Base-by-base conservation (phyloP, 2,113 vertebrate genomes). In the Eurypyga helias region DNA sequence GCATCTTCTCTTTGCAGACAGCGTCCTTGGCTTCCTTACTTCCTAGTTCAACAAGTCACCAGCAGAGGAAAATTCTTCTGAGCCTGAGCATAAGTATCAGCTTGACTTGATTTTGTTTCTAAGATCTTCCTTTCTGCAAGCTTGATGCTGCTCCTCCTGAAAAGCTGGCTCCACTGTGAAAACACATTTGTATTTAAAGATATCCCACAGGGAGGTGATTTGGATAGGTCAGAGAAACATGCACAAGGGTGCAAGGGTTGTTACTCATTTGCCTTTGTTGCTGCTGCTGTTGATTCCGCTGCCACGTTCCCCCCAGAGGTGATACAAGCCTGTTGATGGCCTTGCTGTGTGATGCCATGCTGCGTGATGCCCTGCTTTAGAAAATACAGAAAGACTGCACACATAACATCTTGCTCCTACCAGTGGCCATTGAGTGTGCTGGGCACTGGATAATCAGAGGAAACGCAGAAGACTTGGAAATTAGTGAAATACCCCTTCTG, bases 281-380 rank as follows among this genome's bases (percentile, higher is more conserved):
- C 33, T 80, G 11, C 26, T 69, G 60, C 29, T 69, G 3, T 33
- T 71, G 62, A 64, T 54, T 31, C 1, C 4, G 17, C 8, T 69
- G 45, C 25, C 24, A 29, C 0, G 0, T 33, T 41, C 21, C 28
- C 5, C 54, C 3, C 24, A 54, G 26, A 80, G 36, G 17, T 66
- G 67, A 36, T 11, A 33, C 51, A 57, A 73, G 19, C 8, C 49
- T 61, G 28, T 13, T 80, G 62, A 9, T 38, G 83, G n/a, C n/a
- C 4, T 0, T 26, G 29, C n/a, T 76, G 6, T 7, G 2, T 36
- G 43, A 62, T 85, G n/a, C n/a, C 4, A 0, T 26, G 29, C n/a
- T 76, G 6, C 8, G 2, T 36, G 43, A 62, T 41, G 18, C 5
- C 3, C 13, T 43, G 34, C 34, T 48, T 65, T 81, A 69, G 45